These are phyloP conservation scores for Hyperopisus bebe DNA, from an alignment of 2,113 vertebrate species.

Conservation along the genomic window DNA sequence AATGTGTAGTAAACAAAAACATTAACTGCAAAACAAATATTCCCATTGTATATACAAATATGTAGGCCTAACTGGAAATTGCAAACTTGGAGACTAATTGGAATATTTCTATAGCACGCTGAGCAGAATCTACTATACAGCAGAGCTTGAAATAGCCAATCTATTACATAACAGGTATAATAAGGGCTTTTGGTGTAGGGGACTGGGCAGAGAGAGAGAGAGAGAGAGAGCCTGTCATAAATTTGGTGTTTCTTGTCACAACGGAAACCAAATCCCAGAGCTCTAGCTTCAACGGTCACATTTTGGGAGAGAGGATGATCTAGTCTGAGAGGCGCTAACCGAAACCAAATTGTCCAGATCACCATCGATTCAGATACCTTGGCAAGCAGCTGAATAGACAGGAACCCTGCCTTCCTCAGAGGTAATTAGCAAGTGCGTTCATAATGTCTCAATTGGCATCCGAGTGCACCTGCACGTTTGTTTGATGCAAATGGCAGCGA, in stretches of 20 bases:
- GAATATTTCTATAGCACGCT: background rate
- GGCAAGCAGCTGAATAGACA: conserved; percentile 10
- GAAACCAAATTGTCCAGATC: conserved; percentile 13
- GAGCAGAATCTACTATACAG: background rate
- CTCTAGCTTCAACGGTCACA: background rate
- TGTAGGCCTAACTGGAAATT: background rate
- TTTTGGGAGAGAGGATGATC: background rate
- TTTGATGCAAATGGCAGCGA: conserved; percentile 18
- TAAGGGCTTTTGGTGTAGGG: background rate
- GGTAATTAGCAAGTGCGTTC: conserved; percentile 14
- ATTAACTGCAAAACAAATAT: background rate
- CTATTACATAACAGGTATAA: background rate
- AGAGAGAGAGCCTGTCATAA: background rate
- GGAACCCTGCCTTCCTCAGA: conserved; percentile 2
- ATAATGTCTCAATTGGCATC: conserved; percentile 21
- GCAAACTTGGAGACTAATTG: background rate
- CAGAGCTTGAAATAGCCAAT: background rate
- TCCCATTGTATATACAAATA: background rate
- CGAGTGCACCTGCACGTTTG: background rate
- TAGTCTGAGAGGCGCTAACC: background rate
- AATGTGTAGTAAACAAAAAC: background rate
- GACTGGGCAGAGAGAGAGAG: background rate
- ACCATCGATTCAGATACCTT: conserved; percentile 8
- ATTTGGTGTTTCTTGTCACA: background rate
- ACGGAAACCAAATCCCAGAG: background rate